Evolutionary conservation across 2,113 vertebrate species (phyloP), one percentile per base, ranked within the genome.

Genomic region (Tamias sibiricus): DNA sequence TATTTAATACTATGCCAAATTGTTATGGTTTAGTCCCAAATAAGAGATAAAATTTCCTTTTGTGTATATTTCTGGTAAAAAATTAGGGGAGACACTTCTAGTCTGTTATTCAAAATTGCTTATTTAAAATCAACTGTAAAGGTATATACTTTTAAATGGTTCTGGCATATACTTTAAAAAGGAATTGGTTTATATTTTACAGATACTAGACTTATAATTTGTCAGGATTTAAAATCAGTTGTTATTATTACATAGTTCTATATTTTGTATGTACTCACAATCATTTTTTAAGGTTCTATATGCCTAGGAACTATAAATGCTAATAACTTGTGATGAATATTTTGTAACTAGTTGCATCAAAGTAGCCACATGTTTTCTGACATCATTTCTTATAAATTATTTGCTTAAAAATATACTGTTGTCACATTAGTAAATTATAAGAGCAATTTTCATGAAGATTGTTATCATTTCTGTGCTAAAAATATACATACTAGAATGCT

Each of bases 51-150:
- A 5, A 2, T 82, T 96, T 97, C 74, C 83, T 91, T 96, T 81
- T 79, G 11, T 95, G 9, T 95, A 9, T 77, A 76, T 94, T 98
- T 98, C 90, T 98, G 68, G 32, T 28, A 47, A 59, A 91, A 96
- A 91, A 32, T 54, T 49, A 97, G 42, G 89, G 90, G 95, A 93
- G 93, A 95, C 49, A 69, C 69, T 98, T 98, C 12, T 97, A 87
- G 0, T 92, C 69, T 91, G 32, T 87, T 96, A 57, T 79, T 97
- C 26, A 87, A 88, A 97, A 96, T 96, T 0, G 90, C 94, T 97
- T 96, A 91, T 75, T 87, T 82, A 92, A 97, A 98, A 98, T 97
- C 80, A 94, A 74, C 96, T 97, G 49, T 28, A 95, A 93, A 95
- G 66, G 19, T n/a, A 66, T 92, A 44, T 69, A 91, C 59, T 90